Conservation (phyloP, 2,113 vertebrate genomes). For the Podarcis raffonei region DNA sequence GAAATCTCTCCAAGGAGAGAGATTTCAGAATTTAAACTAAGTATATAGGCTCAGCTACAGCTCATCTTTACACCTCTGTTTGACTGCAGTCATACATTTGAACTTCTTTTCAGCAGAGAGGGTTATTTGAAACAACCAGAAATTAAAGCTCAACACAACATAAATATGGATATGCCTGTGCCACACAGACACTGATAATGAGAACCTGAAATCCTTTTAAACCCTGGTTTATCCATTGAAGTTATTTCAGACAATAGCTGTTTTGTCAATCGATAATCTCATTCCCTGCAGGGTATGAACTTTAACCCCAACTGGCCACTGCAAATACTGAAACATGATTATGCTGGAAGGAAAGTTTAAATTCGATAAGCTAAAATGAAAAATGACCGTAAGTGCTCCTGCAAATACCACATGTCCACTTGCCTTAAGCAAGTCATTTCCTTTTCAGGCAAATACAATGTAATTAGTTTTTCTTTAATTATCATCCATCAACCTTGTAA, state of each 20-base stretch:
- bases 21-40: too few relatives aligned
- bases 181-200: background rate
- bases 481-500: constrained; percentile 34
- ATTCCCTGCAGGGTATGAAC: background rate
- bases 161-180: background rate
- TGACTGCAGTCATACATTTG: background rate
- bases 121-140: background rate
- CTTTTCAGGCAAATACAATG: constrained; percentile 18
- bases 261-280: background rate
- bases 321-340: constrained; percentile 14
- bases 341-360: background rate
- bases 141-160: background rate
- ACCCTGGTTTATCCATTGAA: background rate
- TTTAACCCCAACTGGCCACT: constrained; percentile 6
- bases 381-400: constrained; percentile 19
- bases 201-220: background rate
- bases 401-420: constrained; percentile 13
- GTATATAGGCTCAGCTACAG: too few relatives aligned
- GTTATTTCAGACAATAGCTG: constrained; percentile 8
- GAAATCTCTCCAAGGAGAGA: background rate
- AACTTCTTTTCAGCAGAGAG: background rate
- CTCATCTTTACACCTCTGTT: background rate
- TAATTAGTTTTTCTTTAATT: constrained; percentile 13
- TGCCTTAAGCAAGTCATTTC: constrained; percentile 21
- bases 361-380: constrained; percentile 13